Evolutionary conservation across 2,888 invertebrate species (phyloP).

Genomic region (Cryptocheilus praepositus): DNA sequence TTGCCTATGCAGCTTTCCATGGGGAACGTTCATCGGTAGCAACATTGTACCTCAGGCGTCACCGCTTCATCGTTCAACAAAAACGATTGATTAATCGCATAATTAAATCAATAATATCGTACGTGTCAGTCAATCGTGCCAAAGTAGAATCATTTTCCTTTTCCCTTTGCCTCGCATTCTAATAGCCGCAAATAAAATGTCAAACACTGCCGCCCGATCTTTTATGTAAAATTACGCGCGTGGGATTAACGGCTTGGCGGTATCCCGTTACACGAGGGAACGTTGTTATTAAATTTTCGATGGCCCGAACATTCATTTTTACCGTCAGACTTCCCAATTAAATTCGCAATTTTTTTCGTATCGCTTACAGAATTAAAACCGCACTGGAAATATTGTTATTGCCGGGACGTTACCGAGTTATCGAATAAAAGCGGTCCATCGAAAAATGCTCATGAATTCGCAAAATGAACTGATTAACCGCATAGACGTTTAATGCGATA

Average conservation of each 20-base stretch:
- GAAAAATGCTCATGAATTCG: no score
- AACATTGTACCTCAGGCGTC: constrained; percentile 41
- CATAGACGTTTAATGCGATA: no score
- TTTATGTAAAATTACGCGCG: constrained; percentile 15
- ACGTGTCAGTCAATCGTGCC: no score
- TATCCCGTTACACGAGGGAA: no score
- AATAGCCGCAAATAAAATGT: no score
- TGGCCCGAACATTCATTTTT: no score
- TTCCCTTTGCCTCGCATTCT: no score
- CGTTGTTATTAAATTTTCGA: no score
- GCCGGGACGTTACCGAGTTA: constrained; percentile 15
- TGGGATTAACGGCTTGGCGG: not conserved
- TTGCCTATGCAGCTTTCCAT: constrained; percentile 41
- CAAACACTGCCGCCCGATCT: constrained; percentile 13
- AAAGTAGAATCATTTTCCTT: no score
- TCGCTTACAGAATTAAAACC: no score
- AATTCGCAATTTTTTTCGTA: no score
- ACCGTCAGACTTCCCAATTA: no score
- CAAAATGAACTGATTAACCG: constrained; percentile 8
- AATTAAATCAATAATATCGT: constrained; percentile 41
- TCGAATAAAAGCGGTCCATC: not conserved
- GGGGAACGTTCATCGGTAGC: constrained; percentile 43
- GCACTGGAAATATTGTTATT: constrained; percentile 5
- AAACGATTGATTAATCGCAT: constrained; percentile 52
- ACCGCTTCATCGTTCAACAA: constrained; percentile 42